phyloP scores from a whole-genome alignment of 1,140 invertebrate genomes.

The Cotesia glomerata region DNA sequence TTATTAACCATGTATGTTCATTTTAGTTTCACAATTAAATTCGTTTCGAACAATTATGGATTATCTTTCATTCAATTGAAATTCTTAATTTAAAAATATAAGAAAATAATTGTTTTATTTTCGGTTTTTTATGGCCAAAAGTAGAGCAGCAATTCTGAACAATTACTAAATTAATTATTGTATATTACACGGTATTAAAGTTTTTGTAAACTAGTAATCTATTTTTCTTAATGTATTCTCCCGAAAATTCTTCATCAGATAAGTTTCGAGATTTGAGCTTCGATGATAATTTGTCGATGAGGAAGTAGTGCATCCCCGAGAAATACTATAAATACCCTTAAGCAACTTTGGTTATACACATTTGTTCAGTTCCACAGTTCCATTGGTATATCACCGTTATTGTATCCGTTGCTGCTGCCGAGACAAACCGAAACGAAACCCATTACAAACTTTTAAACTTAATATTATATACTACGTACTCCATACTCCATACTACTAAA shows the following conservation, averaged over 20 bases:
- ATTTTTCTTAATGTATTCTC: background rate
- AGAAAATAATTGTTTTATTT: too few species aligned
- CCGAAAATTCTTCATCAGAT: background rate
- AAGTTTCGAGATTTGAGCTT: background rate
- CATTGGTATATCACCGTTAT: conserved; percentile 26
- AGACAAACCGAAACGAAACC: conserved; percentile 9
- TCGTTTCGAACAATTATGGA: too few species aligned
- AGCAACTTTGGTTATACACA: conserved; percentile 19
- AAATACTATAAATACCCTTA: conserved; percentile 8
- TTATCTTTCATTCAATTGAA: too few species aligned
- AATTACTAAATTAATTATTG: too few species aligned
- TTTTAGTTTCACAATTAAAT: too few species aligned
- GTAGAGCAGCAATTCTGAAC: too few species aligned
- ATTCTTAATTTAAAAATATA: too few species aligned
- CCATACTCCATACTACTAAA: background rate
- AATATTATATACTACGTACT: too few species aligned
- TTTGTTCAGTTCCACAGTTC: background rate
- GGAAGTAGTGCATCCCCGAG: conserved; percentile 15
- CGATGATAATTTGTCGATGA: background rate
- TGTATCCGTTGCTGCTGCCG: background rate
- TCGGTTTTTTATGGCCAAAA: too few species aligned
- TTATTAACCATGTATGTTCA: too few species aligned
- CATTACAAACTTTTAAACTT: conserved; percentile 24
- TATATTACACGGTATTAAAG: too few species aligned
- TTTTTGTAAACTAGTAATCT: too few species aligned